Conservation (phyloP, 2,113 vertebrate genomes). For the Lipotes vexillifer region DNA sequence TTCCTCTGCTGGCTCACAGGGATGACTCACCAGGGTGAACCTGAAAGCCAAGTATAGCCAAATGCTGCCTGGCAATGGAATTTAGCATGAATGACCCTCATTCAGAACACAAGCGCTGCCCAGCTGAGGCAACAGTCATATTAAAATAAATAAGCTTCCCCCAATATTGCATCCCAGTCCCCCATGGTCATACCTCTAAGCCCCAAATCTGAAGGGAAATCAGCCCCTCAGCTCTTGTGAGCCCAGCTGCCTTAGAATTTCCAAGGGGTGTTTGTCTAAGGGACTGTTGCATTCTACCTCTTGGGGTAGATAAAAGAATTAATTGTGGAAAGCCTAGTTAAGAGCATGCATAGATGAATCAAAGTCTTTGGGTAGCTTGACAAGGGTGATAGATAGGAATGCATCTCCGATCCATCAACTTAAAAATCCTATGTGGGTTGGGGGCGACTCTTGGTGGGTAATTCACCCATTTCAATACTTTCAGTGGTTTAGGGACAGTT, state of each 20-base stretch:
- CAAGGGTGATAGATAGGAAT: neutral
- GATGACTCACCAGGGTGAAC: neutral
- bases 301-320: neutral
- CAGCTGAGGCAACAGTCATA: neutral
- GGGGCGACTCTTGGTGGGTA: neutral
- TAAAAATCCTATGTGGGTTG: neutral
- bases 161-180: neutral
- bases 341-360: neutral
- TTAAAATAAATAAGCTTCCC: neutral
- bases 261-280: neutral
- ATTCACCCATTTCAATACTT: neutral
- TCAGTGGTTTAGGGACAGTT: neutral
- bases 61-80: neutral
- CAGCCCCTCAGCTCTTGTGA: neutral
- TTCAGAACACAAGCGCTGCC: neutral
- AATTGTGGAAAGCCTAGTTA: neutral
- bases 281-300: neutral
- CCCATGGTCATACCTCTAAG: neutral
- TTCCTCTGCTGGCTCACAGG: neutral
- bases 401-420: neutral
- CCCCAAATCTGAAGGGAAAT: neutral
- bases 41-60: neutral
- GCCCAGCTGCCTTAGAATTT: neutral
- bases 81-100: neutral
- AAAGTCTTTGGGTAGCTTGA: neutral